Evolutionary conservation across 2,888 invertebrate species (phyloP).

Genomic region (Dynastes maya): DNA sequence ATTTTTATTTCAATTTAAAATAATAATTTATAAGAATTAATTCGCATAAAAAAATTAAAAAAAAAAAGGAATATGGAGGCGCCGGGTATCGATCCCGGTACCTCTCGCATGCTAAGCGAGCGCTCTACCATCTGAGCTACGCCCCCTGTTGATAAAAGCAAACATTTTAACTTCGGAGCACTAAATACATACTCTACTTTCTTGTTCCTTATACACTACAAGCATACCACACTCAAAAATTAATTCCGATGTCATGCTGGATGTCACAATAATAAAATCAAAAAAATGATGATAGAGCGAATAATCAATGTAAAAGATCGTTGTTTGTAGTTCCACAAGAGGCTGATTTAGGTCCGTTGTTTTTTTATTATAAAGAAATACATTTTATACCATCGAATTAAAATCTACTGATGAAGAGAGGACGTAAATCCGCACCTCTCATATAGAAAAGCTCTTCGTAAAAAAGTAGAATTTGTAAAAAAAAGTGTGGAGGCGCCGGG

Average conservation of each 20-base stretch:
- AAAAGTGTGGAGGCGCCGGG: conserved; percentile 65
- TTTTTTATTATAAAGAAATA: neutral
- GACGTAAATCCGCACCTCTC: too few species aligned
- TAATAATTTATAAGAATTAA: too few species aligned
- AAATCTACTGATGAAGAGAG: too few species aligned
- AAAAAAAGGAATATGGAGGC: conserved; percentile 60
- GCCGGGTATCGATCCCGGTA: conserved; percentile 73
- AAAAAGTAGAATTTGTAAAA: too few species aligned
- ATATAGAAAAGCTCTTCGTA: too few species aligned
- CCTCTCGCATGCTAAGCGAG: conserved; percentile 74
- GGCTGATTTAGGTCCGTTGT: neutral
- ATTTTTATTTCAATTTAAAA: too few species aligned
- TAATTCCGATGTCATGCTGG: neutral
- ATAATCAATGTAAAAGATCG: too few species aligned
- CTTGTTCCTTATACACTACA: too few species aligned
- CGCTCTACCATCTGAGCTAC: conserved; percentile 74
- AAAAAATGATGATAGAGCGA: neutral
- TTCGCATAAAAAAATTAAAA: too few species aligned
- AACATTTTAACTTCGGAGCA: too few species aligned
- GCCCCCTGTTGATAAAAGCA: conserved; percentile 50
- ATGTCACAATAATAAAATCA: neutral
- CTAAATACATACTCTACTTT: too few species aligned
- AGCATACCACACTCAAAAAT: neutral
- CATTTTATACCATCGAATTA: too few species aligned
- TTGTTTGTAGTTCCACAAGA: neutral